Percentiles rank a stretch among this genome's conserved stretches.
These are phyloP conservation scores for Eurypyga helias DNA, from an alignment of 2,113 vertebrate species.

Conservation along the genomic window DNA sequence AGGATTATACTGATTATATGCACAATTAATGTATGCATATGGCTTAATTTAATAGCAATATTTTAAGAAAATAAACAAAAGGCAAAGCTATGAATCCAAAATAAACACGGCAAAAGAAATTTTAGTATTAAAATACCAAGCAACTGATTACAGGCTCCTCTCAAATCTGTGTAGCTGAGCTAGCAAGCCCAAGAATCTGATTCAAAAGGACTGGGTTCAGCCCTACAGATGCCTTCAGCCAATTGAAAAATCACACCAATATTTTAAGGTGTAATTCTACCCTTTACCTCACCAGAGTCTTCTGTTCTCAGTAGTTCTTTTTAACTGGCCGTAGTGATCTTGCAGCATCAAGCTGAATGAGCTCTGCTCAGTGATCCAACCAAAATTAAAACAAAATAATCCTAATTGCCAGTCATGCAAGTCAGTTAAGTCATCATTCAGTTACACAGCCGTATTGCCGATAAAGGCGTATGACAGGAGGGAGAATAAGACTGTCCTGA, in stretches of 20 bases:
- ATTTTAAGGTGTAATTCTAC: neutral
- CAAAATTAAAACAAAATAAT: neutral
- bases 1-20: neutral
- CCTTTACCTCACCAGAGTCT: neutral
- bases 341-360: neutral
- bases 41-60: neutral
- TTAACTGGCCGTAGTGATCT: neutral
- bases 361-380: neutral
- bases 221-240: neutral
- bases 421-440: neutral
- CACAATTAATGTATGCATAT: neutral
- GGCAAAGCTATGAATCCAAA: neutral
- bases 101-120: neutral
- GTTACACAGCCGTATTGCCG: neutral
- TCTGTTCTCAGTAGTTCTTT: neutral
- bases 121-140: neutral
- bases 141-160: neutral
- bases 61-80: neutral
- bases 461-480: neutral
- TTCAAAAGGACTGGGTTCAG: neutral
- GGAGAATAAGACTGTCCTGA: neutral
- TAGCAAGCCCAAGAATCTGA: neutral
- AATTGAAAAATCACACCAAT: neutral
- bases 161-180: neutral
- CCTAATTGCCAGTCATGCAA: neutral